Percentiles rank a stretch among this genome's conserved stretches.
phyloP scores from a whole-genome alignment of 2,888 invertebrate genomes.

The Drosophila kanekoi region DNA sequence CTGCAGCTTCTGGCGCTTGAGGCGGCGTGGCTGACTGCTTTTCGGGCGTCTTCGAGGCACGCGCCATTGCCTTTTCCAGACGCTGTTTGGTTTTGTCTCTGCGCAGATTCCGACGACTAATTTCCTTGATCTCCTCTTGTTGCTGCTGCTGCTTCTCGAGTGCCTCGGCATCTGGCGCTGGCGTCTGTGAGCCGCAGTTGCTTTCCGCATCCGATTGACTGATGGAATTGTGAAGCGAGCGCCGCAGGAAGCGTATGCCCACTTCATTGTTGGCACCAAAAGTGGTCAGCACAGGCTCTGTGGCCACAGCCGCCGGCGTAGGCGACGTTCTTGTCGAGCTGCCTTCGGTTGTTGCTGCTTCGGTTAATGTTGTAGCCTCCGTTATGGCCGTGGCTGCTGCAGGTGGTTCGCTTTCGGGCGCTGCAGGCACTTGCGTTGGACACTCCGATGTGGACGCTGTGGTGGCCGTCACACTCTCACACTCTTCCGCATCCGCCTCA shows the following conservation, averaged over 20 bases:
- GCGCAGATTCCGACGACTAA: constrained; percentile 38
- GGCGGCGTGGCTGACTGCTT: constrained; percentile 1
- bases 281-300: constrained; percentile 59
- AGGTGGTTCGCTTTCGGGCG: constrained; percentile 11
- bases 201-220: constrained; percentile 76
- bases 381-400: not conserved
- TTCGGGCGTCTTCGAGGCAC: constrained; percentile 45
- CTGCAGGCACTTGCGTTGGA: constrained; percentile 3
- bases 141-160: constrained; percentile 6
- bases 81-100: constrained; percentile 33
- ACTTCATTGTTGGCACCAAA: constrained; percentile 54
- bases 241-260: constrained; percentile 61
- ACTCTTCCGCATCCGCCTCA: constrained; percentile 57
- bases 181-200: constrained; percentile 24
- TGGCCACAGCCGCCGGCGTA: not conserved
- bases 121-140: constrained; percentile 24
- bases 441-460: constrained; percentile 30
- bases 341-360: constrained; percentile 5
- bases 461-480: constrained; percentile 56
- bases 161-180: constrained; percentile 11
- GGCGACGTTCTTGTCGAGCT: not conserved
- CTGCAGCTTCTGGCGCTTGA: not conserved
- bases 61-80: constrained; percentile 37
- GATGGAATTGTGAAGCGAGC: constrained; percentile 58
- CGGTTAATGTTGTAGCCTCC: not conserved